A percentile compares a stretch with the other conserved stretches of the same genome.
Conservation (phyloP, 2,888 invertebrate genomes). For the Cacoxenus indagator region DNA sequence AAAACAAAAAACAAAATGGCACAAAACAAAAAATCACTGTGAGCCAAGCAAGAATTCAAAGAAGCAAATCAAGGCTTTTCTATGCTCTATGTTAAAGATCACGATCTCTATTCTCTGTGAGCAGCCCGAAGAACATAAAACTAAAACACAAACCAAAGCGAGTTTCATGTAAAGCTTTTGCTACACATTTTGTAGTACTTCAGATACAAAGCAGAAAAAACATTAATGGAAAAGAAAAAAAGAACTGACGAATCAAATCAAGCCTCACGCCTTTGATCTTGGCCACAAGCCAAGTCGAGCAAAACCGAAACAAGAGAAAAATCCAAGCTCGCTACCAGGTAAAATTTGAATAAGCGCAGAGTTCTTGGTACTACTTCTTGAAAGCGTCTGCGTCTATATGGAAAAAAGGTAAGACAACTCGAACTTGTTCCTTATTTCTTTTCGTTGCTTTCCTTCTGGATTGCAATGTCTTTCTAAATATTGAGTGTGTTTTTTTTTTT, state of each 20-base stretch:
- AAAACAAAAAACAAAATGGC: neutral
- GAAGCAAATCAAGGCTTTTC: neutral
- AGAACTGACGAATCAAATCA: neutral
- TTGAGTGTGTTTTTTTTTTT: neutral
- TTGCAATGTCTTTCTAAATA: neutral
- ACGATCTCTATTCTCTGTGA: constrained; percentile 6
- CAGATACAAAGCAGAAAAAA: neutral
- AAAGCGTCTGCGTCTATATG: neutral
- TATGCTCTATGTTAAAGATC: constrained; percentile 7
- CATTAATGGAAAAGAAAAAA: neutral
- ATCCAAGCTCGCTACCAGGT: neutral
- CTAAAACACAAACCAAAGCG: neutral
- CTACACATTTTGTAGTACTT: constrained; percentile 10
- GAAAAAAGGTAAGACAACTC: neutral
- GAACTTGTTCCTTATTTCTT: constrained; percentile 2
- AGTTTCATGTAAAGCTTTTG: constrained; percentile 2
- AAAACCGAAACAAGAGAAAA: constrained; percentile 2
- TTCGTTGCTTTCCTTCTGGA: neutral
- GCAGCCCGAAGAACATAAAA: neutral
- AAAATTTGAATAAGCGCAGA: constrained; percentile 5
- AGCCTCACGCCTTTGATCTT: constrained; percentile 18
- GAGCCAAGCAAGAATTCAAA: neutral
- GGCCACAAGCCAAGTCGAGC: constrained; percentile 1
- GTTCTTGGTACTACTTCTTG: constrained; percentile 10
- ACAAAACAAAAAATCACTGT: neutral